phyloP scores from a whole-genome alignment of 2,888 invertebrate genomes.

The Ornithoptera alexandrae region DNA sequence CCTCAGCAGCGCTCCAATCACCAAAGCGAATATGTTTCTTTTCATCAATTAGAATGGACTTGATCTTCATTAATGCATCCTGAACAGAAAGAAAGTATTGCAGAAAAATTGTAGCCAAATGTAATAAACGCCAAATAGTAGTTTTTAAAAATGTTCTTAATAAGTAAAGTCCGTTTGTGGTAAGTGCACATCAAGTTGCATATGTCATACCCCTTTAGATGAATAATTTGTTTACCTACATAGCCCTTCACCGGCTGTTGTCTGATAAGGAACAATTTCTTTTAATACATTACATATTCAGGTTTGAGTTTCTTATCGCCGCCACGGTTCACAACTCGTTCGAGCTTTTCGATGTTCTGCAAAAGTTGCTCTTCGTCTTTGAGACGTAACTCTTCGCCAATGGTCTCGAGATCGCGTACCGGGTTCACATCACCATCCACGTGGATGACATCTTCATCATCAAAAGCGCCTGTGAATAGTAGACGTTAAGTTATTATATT shows the following conservation, averaged over 20 bases:
- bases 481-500: conserved; percentile 6
- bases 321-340: conserved; percentile 89
- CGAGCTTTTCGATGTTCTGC: conserved; percentile 91
- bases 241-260: too few species aligned
- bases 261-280: too few species aligned
- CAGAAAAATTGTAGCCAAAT: too few species aligned
- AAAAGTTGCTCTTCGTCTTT: conserved; percentile 96
- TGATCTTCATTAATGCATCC: conserved; percentile 93
- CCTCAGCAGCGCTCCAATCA: conserved; percentile 96
- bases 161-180: too few species aligned
- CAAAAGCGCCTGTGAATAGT: conserved; percentile 89
- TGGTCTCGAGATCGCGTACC: conserved; percentile 97
- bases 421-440: conserved; percentile 99
- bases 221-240: too few species aligned
- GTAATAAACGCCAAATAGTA: too few species aligned
- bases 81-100: conserved; percentile 57
- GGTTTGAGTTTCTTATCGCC: conserved; percentile 96
- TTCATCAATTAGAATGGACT: conserved; percentile 89
- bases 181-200: too few species aligned
- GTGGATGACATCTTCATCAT: conserved; percentile 98
- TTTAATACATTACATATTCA: conserved; percentile 88
- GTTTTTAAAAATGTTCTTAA: too few species aligned
- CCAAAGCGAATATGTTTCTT: conserved; percentile 96
- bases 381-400: conserved; percentile 95
- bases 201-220: too few species aligned